A percentile compares a stretch with the other conserved stretches of the same genome.
These are phyloP conservation scores for Strigamia transsilvanica DNA, from an alignment of 2,888 invertebrate genomes.

Conservation along the genomic window DNA sequence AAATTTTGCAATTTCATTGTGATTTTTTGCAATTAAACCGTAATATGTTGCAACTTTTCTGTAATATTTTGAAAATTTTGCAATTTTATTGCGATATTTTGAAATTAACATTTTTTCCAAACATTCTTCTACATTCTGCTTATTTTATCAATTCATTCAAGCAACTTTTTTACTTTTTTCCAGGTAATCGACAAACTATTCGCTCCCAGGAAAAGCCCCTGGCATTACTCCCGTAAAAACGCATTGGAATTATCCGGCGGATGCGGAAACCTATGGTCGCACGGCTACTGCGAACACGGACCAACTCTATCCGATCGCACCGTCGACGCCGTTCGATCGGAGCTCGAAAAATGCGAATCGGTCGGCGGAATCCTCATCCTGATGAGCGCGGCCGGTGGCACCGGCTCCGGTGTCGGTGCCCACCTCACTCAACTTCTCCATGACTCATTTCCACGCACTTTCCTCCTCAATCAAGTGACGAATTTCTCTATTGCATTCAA, in stretches of 20 bases:
- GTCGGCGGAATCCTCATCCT: background rate
- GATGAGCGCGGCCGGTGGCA: slow-evolving; percentile 53
- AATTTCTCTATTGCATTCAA: too few relatives aligned
- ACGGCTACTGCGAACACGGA: slow-evolving; percentile 9
- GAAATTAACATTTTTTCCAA: too few relatives aligned
- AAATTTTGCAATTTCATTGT: too few relatives aligned
- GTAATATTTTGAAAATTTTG: too few relatives aligned
- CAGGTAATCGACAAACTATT: slow-evolving; percentile 33
- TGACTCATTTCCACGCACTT: background rate
- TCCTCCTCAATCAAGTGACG: slow-evolving; percentile 28
- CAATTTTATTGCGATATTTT: too few relatives aligned
- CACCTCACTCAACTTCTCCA: slow-evolving; percentile 30
- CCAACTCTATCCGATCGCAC: background rate
- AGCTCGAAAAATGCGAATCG: slow-evolving; percentile 51
- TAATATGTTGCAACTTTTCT: too few relatives aligned
- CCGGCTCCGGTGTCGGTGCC: slow-evolving; percentile 50
- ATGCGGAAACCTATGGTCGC: slow-evolving; percentile 50
- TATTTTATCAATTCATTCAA: background rate
- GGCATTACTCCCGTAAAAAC: slow-evolving; percentile 33
- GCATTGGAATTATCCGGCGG: background rate
- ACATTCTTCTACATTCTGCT: too few relatives aligned
- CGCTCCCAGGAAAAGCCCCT: background rate
- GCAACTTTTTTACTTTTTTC: slow-evolving; percentile 13
- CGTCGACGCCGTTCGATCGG: background rate
- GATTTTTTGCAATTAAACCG: too few relatives aligned